These are phyloP conservation scores for Fissipunctia ypsillon DNA, from an alignment of 2,888 invertebrate species.

Conservation along the genomic window DNA sequence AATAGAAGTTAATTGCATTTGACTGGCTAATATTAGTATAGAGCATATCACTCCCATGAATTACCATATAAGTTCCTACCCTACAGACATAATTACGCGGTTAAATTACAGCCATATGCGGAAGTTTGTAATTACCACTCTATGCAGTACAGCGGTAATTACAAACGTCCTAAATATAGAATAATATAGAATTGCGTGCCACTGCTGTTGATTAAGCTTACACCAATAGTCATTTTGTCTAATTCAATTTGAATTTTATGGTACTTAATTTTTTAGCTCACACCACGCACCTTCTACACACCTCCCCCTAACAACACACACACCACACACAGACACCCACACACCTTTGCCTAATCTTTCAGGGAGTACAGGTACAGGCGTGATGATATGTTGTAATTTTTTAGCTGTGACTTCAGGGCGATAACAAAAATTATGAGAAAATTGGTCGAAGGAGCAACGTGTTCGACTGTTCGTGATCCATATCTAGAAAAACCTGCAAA, in stretches of 20 bases:
- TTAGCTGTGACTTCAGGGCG: neutral
- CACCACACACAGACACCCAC: neutral
- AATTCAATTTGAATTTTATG: neutral
- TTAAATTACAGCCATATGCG: neutral
- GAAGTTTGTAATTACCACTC: neutral
- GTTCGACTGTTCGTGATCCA: neutral
- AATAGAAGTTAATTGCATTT: slow-evolving; percentile 6
- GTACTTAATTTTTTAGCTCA: neutral
- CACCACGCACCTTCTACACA: no score
- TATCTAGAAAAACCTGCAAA: neutral
- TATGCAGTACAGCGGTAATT: no score
- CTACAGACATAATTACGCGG: neutral
- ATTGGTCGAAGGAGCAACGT: no score
- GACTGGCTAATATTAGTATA: neutral
- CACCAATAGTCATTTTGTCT: neutral
- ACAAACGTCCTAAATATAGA: slow-evolving; percentile 5
- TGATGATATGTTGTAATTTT: neutral
- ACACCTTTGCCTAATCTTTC: neutral
- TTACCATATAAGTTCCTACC: neutral
- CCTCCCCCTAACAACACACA: no score
- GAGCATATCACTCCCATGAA: neutral
- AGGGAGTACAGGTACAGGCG: neutral
- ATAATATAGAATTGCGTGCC: neutral
- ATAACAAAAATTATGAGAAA: neutral
- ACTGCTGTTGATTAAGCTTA: neutral